Evolutionary conservation across 2,113 vertebrate species (phyloP).

Genomic region (Pseudorasbora parva): DNA sequence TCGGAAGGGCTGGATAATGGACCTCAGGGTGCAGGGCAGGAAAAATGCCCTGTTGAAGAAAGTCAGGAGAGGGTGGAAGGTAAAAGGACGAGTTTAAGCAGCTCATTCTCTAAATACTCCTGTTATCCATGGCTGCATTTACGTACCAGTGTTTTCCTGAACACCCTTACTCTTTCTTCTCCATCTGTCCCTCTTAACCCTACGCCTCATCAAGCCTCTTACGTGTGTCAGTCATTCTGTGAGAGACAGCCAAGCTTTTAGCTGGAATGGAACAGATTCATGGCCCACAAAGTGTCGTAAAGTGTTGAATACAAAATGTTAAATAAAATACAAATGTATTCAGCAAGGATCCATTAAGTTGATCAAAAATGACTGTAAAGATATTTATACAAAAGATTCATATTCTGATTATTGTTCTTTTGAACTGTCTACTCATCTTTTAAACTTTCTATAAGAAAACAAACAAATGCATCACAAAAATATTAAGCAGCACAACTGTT

Average conservation of each 20-base stretch:
- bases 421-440: not conserved
- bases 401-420: not conserved
- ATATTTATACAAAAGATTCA: not conserved
- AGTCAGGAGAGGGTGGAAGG: slow-evolving; percentile 56
- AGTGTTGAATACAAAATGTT: not conserved
- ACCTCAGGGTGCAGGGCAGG: slow-evolving; percentile 58
- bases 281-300: not conserved
- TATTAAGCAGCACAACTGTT: not conserved
- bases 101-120: slow-evolving; percentile 85
- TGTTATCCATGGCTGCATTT: slow-evolving; percentile 67
- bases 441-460: not conserved
- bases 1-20: slow-evolving; percentile 85
- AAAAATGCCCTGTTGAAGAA: slow-evolving; percentile 20
- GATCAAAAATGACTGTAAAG: not conserved
- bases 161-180: slow-evolving; percentile 72
- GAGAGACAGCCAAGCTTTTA: not conserved
- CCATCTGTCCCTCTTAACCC: slow-evolving; percentile 62
- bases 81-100: slow-evolving; percentile 68
- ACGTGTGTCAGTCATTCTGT: not conserved
- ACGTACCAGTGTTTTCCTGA: slow-evolving; percentile 80
- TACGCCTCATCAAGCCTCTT: slow-evolving; percentile 35
- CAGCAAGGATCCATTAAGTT: not conserved
- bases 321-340: not conserved
- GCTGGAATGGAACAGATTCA: not conserved
- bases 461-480: not conserved